A percentile compares a stretch with the other conserved stretches of the same genome.
Conservation (phyloP, 2,797 vertebrate genomes). For the Heterohyrax brucei region DNA sequence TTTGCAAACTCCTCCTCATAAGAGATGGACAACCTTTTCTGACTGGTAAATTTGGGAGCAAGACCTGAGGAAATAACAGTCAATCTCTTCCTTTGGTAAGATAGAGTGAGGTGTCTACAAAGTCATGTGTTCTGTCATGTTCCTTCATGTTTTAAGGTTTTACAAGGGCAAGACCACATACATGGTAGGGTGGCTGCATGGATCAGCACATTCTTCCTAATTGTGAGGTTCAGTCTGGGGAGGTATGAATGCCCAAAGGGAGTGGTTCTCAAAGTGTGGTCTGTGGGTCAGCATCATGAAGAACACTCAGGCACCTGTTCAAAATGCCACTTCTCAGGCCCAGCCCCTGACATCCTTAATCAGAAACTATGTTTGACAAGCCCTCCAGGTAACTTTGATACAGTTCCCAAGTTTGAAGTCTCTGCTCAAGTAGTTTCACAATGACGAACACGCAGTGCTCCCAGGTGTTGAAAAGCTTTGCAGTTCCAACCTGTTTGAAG, state of each 20-base stretch:
- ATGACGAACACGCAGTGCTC: neutral
- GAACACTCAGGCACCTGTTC: neutral
- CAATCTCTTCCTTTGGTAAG: neutral
- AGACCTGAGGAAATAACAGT: neutral
- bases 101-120: neutral
- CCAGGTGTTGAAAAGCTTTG: neutral
- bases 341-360: neutral
- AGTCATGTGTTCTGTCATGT: neutral
- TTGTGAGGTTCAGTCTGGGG: neutral
- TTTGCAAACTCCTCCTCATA: neutral
- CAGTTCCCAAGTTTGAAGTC: neutral
- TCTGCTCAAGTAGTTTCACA: neutral
- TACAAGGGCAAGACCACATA: neutral
- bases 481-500: neutral
- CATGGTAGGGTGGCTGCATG: neutral
- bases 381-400: neutral
- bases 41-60: neutral
- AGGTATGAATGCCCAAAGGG: neutral
- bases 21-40: neutral
- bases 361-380: neutral
- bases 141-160: neutral
- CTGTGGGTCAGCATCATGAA: neutral
- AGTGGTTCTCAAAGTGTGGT: neutral
- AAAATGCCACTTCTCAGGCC: neutral
- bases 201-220: neutral